Conservation (phyloP, 2,888 invertebrate species). For the Dyspetes luteomarginatus region DNA sequence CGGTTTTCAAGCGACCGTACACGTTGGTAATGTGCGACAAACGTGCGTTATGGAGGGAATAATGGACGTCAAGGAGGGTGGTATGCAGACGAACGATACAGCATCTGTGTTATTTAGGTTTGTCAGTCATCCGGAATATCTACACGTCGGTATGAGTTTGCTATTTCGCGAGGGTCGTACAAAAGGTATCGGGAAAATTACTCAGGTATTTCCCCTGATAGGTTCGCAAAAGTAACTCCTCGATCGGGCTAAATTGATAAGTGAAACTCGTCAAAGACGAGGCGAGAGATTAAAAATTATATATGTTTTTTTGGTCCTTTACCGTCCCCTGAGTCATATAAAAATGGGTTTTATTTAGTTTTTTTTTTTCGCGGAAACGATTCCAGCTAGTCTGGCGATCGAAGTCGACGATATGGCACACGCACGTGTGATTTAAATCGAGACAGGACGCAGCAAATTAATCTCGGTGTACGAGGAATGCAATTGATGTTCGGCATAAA, state of each 20-base stretch:
- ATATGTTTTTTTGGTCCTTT: background rate
- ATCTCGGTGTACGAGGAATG: background rate
- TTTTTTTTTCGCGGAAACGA: conserved; percentile 11
- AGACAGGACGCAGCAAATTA: conserved; percentile 2
- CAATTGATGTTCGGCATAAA: conserved; percentile 20
- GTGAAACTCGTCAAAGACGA: conserved; percentile 3
- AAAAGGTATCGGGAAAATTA: conserved; percentile 94
- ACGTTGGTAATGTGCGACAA: conserved; percentile 97
- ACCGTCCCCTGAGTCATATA: no score
- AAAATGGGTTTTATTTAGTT: conserved; percentile 30
- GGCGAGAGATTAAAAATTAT: conserved; percentile 23
- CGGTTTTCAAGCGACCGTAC: conserved; percentile 96
- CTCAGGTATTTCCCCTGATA: conserved; percentile 88
- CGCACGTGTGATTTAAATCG: background rate
- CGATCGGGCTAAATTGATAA: background rate
- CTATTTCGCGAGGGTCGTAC: conserved; percentile 93
- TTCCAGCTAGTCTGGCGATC: conserved; percentile 3
- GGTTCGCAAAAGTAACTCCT: conserved; percentile 66
- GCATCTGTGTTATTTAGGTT: conserved; percentile 96
- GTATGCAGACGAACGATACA: conserved; percentile 92
- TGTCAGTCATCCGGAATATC: conserved; percentile 94
- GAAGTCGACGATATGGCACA: background rate
- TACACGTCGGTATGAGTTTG: conserved; percentile 91
- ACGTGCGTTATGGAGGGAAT: conserved; percentile 95
- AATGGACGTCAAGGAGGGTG: conserved; percentile 86